Conservation (phyloP, 1,140 invertebrate species). For the Sitodiplosis mosellana region DNA sequence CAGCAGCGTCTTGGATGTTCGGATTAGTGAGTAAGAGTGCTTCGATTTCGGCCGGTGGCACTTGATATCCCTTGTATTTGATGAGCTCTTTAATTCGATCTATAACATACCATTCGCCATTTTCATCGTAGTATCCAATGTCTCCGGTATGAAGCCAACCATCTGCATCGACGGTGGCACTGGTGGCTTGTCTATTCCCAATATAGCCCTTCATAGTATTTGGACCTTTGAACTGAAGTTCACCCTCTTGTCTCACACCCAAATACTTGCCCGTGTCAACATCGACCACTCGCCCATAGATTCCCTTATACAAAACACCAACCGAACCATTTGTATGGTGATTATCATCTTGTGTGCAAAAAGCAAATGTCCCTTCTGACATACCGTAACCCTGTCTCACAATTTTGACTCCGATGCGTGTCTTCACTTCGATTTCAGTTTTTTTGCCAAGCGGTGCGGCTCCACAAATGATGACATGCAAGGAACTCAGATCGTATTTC, state of each 20-base stretch:
- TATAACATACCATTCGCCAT: slow-evolving; percentile 42
- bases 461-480: slow-evolving; percentile 35
- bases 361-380: slow-evolving; percentile 29
- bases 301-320: not conserved
- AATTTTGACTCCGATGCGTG: slow-evolving; percentile 21
- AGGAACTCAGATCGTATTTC: slow-evolving; percentile 36
- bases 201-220: slow-evolving; percentile 24
- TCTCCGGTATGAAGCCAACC: slow-evolving; percentile 47
- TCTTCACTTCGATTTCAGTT: slow-evolving; percentile 18
- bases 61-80: slow-evolving; percentile 24
- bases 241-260: slow-evolving; percentile 25
- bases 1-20: slow-evolving; percentile 40
- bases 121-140: slow-evolving; percentile 44
- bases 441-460: slow-evolving; percentile 32
- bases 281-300: slow-evolving; percentile 10
- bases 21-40: slow-evolving; percentile 42
- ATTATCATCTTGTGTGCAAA: slow-evolving; percentile 11
- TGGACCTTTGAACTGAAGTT: slow-evolving; percentile 28
- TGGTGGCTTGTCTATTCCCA: slow-evolving; percentile 27
- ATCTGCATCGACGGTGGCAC: slow-evolving; percentile 26
- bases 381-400: slow-evolving; percentile 31
- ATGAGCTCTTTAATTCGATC: slow-evolving; percentile 48
- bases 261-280: slow-evolving; percentile 14
- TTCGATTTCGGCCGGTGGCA: slow-evolving; percentile 47
- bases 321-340: slow-evolving; percentile 13